Percentiles rank a stretch among this genome's conserved stretches.
Evolutionary conservation across 2,113 vertebrate species (phyloP).

Genomic region (Limnothrissa miodon): DNA sequence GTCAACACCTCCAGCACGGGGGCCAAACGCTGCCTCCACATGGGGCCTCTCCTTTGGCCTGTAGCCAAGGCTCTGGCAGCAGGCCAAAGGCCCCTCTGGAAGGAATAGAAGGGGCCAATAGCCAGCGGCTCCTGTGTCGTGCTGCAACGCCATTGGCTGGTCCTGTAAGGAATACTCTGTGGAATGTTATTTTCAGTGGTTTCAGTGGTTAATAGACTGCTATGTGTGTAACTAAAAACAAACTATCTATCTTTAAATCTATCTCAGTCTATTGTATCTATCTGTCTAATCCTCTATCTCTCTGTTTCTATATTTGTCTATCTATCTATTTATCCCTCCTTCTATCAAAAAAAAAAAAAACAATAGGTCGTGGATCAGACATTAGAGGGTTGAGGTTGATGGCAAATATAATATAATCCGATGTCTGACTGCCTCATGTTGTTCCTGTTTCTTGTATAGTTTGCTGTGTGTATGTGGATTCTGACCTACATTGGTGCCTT

Average conservation of each 20-base stretch:
- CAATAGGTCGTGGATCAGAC: neutral
- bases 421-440: neutral
- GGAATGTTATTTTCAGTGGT: conserved; percentile 5
- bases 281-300: too few relatives aligned
- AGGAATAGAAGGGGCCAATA: conserved; percentile 10
- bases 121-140: neutral
- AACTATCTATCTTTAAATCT: too few relatives aligned
- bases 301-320: too few relatives aligned
- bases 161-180: conserved; percentile 6
- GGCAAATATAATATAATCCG: neutral
- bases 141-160: neutral
- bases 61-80: neutral
- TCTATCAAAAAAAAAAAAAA: neutral
- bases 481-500: conserved; percentile 95
- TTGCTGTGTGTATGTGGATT: conserved; percentile 95
- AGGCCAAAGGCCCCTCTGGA: neutral
- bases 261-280: too few relatives aligned
- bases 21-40: neutral
- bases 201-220: neutral
- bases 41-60: neutral
- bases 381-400: neutral
- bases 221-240: neutral
- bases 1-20: conserved; percentile 36
- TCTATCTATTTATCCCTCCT: too few relatives aligned
- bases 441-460: conserved; percentile 66